Conservation (phyloP, 2,797 vertebrate species). For the Podargus strigoides region DNA sequence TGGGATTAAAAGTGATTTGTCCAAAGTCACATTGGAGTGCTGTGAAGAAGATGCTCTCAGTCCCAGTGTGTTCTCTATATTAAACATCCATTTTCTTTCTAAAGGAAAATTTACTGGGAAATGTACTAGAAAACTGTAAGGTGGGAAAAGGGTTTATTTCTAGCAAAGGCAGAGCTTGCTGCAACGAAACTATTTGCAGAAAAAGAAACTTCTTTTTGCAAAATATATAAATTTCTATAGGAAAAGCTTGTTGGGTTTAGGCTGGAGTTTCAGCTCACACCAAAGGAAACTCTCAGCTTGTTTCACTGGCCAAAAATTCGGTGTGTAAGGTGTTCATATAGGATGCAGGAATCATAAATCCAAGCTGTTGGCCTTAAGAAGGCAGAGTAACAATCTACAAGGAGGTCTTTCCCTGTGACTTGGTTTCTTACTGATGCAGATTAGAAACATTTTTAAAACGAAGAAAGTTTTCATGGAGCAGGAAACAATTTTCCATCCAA, state of each 20-base stretch:
- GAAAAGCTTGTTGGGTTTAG: background rate
- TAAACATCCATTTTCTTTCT: background rate
- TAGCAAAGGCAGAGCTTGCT: background rate
- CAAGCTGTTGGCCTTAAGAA: background rate
- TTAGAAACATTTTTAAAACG: background rate
- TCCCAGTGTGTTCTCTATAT: background rate
- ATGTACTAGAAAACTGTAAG: background rate
- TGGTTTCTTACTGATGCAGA: background rate
- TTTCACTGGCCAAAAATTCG: background rate
- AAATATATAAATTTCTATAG: fast-evolving
- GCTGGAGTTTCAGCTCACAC: background rate
- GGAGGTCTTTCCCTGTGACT: background rate
- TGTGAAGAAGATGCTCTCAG: background rate
- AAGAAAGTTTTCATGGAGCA: background rate
- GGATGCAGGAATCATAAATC: background rate
- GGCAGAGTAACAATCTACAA: too few species aligned
- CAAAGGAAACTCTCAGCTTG: background rate
- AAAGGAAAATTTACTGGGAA: background rate
- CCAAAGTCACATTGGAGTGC: conserved; percentile 4
- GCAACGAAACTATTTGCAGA: background rate
- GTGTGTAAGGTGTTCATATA: fast-evolving
- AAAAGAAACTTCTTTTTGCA: background rate
- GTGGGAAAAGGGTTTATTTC: background rate
- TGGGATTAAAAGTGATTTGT: background rate
- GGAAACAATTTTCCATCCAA: background rate